Percentiles rank a stretch among this genome's conserved stretches.
Evolutionary conservation across 1,140 invertebrate species (phyloP).

Genomic region (Scaptomyza graminum): DNA sequence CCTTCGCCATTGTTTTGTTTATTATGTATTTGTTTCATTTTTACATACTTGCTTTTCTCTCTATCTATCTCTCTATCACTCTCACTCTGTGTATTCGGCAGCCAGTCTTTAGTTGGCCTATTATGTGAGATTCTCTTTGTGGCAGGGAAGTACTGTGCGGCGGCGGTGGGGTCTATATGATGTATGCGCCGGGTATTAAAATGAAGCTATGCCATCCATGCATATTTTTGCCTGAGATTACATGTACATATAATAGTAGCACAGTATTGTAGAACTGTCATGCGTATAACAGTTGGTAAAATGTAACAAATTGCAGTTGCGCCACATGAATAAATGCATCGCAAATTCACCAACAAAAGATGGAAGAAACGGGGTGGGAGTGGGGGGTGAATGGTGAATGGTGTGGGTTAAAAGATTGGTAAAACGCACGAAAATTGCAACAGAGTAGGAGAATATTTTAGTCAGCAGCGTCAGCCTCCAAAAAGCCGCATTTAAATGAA

Average conservation of each 20-base stretch:
- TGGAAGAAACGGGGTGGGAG: neutral
- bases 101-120: constrained; percentile 70
- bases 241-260: constrained; percentile 27
- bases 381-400: neutral
- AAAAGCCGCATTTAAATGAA: constrained; percentile 75
- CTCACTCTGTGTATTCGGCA: neutral
- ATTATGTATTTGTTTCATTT: constrained; percentile 80
- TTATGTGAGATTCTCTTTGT: constrained; percentile 37
- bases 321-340: constrained; percentile 71
- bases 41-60: constrained; percentile 68
- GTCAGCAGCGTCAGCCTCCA: constrained; percentile 29
- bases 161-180: neutral
- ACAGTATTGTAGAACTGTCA: constrained; percentile 21
- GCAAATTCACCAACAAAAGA: constrained; percentile 27
- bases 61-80: constrained; percentile 1
- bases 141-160: neutral
- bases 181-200: constrained; percentile 45
- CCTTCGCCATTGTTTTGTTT: constrained; percentile 73
- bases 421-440: constrained; percentile 56
- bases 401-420: constrained; percentile 18
- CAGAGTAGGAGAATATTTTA: constrained; percentile 46
- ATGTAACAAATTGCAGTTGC: constrained; percentile 61
- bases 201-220: constrained; percentile 33
- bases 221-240: constrained; percentile 31
- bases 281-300: constrained; percentile 27